Evolutionary conservation across 92 coral and sea anemone species (phyloP).

Genomic region (Galaxea fascicularis): DNA sequence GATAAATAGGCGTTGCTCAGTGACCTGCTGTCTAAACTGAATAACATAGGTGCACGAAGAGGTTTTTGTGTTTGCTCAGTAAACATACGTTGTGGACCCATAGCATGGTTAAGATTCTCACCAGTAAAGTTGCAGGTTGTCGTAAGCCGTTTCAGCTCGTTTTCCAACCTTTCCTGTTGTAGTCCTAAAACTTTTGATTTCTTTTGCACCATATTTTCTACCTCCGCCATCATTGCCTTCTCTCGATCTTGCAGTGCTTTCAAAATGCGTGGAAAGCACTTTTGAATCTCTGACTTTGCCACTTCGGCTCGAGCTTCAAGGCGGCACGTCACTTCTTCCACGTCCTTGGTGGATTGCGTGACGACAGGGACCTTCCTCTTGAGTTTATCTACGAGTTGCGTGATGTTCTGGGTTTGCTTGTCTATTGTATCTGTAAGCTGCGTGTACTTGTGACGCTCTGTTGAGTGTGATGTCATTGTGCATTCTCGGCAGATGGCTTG

Average conservation of each 20-base stretch:
- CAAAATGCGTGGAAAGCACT: constrained; percentile 92
- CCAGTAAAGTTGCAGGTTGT: constrained; percentile 92
- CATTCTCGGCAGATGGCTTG: constrained; percentile 99
- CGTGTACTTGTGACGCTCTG: constrained; percentile 95
- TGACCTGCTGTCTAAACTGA: too few relatives aligned
- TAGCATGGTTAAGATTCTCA: constrained; percentile 6
- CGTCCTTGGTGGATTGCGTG: constrained; percentile 93
- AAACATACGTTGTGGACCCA: not conserved
- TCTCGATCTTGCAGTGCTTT: constrained; percentile 94
- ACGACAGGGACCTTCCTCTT: constrained; percentile 92
- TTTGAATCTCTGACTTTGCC: constrained; percentile 96
- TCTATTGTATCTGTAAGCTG: constrained; percentile 96
- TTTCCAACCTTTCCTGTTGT: constrained; percentile 95
- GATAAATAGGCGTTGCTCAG: too few relatives aligned
- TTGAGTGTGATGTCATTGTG: constrained; percentile 96
- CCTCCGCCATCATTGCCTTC: constrained; percentile 91
- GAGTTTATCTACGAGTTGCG: constrained; percentile 89
- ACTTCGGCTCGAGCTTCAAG: constrained; percentile 96
- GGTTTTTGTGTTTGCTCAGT: too few relatives aligned
- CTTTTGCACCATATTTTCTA: constrained; percentile 82
- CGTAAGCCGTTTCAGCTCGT: constrained; percentile 83
- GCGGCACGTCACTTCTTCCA: constrained; percentile 92
- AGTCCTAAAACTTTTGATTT: constrained; percentile 90
- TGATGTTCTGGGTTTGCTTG: constrained; percentile 83
- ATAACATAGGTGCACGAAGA: not conserved